Percentiles rank a stretch among this genome's conserved stretches.
phyloP scores from a whole-genome alignment of 2,113 vertebrate species.

The Clarias macrocephalus region DNA sequence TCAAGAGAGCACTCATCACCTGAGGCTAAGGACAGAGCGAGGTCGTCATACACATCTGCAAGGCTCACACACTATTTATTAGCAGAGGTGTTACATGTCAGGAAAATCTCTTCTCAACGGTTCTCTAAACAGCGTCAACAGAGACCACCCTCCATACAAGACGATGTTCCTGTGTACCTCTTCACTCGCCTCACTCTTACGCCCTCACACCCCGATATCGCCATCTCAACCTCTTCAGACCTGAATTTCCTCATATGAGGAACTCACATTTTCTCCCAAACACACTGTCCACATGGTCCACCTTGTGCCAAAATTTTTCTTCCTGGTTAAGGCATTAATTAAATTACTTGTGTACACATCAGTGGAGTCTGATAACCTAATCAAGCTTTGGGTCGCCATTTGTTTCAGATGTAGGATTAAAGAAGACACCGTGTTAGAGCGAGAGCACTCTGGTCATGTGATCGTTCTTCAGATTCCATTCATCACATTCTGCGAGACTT shows the following conservation, averaged over 20 bases:
- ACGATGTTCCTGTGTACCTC: neutral
- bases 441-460: neutral
- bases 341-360: no score
- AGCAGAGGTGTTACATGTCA: neutral
- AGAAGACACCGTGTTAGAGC: no score
- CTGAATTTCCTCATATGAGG: no score
- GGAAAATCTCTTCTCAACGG: neutral
- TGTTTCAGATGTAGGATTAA: neutral
- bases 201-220: no score
- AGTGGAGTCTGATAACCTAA: no score
- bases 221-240: no score
- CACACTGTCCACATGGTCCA: no score
- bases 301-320: no score
- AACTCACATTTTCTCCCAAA: no score
- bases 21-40: slow-evolving; percentile 60
- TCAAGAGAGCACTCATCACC: slow-evolving; percentile 74
- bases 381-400: neutral
- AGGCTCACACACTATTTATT: neutral
- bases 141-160: neutral
- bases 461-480: neutral
- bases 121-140: neutral
- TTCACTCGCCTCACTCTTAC: neutral
- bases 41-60: slow-evolving; percentile 5
- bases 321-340: no score
- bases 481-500: neutral